Conservation (phyloP, 2,797 vertebrate genomes). For the Typhlichthys subterraneus region DNA sequence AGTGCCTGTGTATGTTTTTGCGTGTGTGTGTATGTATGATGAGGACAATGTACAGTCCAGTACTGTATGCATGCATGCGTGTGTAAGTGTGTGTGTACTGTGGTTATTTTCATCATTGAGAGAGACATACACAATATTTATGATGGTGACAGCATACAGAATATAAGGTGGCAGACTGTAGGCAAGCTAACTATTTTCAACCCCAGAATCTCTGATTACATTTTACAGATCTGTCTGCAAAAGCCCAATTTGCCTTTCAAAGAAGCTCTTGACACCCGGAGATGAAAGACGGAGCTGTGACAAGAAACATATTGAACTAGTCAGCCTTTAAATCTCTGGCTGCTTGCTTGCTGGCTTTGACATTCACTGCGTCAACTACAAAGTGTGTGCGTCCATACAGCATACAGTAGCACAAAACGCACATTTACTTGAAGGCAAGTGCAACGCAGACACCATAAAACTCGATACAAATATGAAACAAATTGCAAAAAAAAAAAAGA, state of each 20-base stretch:
- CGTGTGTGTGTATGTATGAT: no score
- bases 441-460: background rate
- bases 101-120: slow-evolving; percentile 38
- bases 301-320: slow-evolving; percentile 69
- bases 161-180: slow-evolving; percentile 59
- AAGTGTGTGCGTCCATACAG: slow-evolving; percentile 25
- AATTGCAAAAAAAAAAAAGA: background rate
- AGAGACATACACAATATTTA: slow-evolving; percentile 56
- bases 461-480: slow-evolving; percentile 6
- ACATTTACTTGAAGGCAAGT: slow-evolving; percentile 29
- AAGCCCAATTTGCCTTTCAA: slow-evolving; percentile 75
- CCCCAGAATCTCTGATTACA: slow-evolving; percentile 68
- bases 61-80: no score
- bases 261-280: slow-evolving; percentile 65
- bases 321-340: slow-evolving; percentile 52
- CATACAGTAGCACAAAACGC: slow-evolving; percentile 22
- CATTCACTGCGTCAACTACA: slow-evolving; percentile 55
- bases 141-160: slow-evolving; percentile 62
- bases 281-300: slow-evolving; percentile 71
- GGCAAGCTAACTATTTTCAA: slow-evolving; percentile 63
- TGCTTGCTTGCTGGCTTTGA: slow-evolving; percentile 67
- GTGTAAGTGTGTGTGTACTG: slow-evolving; percentile 12
- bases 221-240: slow-evolving; percentile 76
- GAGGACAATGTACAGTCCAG: no score
- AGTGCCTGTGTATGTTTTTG: background rate